These are phyloP conservation scores for Galleria mellonella DNA, from an alignment of 1,140 invertebrate species.

Conservation along the genomic window DNA sequence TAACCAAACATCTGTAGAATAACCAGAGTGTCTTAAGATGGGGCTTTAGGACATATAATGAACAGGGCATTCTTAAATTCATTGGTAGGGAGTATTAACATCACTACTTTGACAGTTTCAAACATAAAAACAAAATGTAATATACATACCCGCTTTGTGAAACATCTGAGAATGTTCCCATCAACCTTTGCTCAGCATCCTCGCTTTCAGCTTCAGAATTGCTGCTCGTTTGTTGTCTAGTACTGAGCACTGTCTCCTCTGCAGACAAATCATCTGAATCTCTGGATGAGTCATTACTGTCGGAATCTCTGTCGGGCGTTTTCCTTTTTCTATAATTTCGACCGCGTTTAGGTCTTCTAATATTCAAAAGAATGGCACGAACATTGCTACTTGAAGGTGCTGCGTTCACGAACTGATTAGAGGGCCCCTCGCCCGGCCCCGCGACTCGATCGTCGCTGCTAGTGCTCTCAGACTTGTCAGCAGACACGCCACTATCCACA, in stretches of 20 bases:
- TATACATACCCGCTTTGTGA: slow-evolving; percentile 21
- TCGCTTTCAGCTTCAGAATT: slow-evolving; percentile 23
- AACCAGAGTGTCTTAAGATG: too few species aligned
- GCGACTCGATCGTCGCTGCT: slow-evolving; percentile 51
- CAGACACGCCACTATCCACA: slow-evolving; percentile 64
- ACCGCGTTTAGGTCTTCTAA: slow-evolving; percentile 31
- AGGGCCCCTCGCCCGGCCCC: slow-evolving; percentile 24
- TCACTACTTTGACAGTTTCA: too few species aligned
- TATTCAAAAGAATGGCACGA: slow-evolving; percentile 42
- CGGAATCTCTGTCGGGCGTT: slow-evolving; percentile 49
- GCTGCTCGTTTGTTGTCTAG: slow-evolving; percentile 9
- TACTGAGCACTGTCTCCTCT: slow-evolving; percentile 19
- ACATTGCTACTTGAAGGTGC: slow-evolving; percentile 52
- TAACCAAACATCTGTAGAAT: too few species aligned
- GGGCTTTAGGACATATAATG: too few species aligned
- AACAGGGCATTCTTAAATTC: too few species aligned
- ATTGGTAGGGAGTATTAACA: too few species aligned
- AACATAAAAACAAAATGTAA: too few species aligned
- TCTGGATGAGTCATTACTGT: slow-evolving; percentile 45
- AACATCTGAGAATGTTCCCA: slow-evolving; percentile 9
- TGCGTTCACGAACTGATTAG: slow-evolving; percentile 44
- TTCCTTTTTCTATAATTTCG: slow-evolving; percentile 59
- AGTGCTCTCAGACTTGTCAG: slow-evolving; percentile 68
- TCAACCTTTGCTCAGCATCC: slow-evolving; percentile 12
- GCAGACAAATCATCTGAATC: slow-evolving; percentile 58